Conservation (phyloP, 2,797 vertebrate species). For the Pachyuromys duprasi region DNA sequence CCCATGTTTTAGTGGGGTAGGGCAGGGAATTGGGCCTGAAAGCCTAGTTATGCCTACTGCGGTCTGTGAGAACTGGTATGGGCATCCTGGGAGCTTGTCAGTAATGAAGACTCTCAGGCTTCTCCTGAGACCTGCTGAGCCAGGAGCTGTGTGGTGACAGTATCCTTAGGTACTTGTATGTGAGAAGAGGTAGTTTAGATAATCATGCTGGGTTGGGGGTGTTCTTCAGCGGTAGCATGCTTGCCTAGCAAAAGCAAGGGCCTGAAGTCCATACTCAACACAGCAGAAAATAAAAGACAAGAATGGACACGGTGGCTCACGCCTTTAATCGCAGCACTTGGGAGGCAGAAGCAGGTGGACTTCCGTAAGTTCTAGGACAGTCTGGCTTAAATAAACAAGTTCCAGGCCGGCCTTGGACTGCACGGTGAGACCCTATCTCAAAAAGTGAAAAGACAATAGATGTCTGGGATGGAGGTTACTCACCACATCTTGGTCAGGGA, state of each 20-base stretch:
- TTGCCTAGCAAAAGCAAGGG: not conserved
- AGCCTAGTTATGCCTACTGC: not conserved
- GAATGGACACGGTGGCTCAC: not conserved
- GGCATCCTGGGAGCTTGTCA: not conserved
- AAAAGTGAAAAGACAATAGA: not conserved
- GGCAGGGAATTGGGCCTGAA: fast-evolving
- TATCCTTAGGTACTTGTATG: not conserved
- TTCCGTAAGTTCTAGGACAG: not conserved
- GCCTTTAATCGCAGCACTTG: not conserved
- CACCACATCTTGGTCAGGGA: constrained; percentile 91
- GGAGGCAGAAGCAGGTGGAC: not conserved
- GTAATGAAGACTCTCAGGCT: not conserved
- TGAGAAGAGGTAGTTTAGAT: not conserved
- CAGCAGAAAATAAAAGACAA: not conserved
- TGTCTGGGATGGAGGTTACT: constrained; percentile 13
- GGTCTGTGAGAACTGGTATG: not conserved
- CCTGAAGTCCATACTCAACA: not conserved
- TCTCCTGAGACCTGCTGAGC: not conserved
- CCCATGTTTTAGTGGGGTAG: not conserved
- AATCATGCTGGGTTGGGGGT: not conserved
- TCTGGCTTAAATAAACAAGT: not conserved
- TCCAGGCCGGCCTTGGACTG: not conserved
- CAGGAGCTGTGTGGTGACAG: not conserved
- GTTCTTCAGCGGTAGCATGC: not conserved
- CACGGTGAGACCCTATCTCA: not conserved